A percentile compares a stretch with the other conserved stretches of the same genome.
Evolutionary conservation across 2,888 invertebrate genomes (phyloP).

Genomic region (Eueremaeus valkanovi): DNA sequence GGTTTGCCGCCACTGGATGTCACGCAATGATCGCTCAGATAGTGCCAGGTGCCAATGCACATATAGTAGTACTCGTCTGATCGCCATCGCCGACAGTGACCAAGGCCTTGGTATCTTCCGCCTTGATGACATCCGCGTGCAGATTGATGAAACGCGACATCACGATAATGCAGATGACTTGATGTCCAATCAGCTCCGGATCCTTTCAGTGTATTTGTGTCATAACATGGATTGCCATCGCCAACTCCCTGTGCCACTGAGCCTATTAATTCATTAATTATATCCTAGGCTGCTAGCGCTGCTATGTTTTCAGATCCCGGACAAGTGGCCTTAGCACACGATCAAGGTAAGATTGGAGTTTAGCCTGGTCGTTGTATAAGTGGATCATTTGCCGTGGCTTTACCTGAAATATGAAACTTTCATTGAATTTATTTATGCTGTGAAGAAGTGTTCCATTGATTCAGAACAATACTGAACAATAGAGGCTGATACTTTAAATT

Average conservation of each 20-base stretch:
- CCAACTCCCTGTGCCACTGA: background rate
- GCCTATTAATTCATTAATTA: background rate
- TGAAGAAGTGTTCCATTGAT: no score
- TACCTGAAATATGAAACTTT: no score
- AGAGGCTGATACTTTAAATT: no score
- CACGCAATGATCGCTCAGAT: background rate
- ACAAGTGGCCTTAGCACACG: background rate
- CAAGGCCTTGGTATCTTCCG: background rate
- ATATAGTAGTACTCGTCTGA: background rate
- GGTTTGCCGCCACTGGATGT: background rate
- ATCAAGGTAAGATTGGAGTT: background rate
- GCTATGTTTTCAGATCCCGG: background rate
- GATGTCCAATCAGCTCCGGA: background rate
- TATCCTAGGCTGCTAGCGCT: background rate
- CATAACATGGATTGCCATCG: background rate
- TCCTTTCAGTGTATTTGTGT: background rate
- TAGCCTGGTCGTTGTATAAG: background rate
- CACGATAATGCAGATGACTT: background rate
- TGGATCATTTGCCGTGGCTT: constrained; percentile 14
- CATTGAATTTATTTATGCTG: no score
- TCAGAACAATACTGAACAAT: no score
- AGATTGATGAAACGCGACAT: background rate
- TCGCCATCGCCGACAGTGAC: background rate
- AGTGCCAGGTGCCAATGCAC: background rate
- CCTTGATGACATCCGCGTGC: no score